Percentiles rank a stretch among this genome's conserved stretches.
Evolutionary conservation across 92 coral and sea anemone genomes (phyloP).

Genomic region (Diadumene lineata): DNA sequence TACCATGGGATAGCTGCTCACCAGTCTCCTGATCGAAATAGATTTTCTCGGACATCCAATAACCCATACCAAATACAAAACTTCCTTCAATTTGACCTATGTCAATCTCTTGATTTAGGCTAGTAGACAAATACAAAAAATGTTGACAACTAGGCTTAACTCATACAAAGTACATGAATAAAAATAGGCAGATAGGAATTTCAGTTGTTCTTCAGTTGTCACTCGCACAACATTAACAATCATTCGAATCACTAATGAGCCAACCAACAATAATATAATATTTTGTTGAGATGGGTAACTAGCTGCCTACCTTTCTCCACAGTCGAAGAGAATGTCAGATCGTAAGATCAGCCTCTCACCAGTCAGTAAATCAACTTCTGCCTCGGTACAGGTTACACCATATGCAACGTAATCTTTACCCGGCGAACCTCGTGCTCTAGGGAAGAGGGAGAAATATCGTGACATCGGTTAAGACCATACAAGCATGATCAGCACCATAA

Average conservation of each 20-base stretch:
- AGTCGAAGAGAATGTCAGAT: slow-evolving; percentile 58
- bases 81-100: slow-evolving; percentile 63
- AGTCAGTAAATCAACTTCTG: slow-evolving; percentile 61
- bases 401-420: slow-evolving; percentile 33
- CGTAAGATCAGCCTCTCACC: slow-evolving; percentile 55
- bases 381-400: slow-evolving; percentile 60
- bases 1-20: slow-evolving; percentile 51
- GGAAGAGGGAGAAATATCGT: too few relatives aligned
- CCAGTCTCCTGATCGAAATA: slow-evolving; percentile 53
- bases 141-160: too few relatives aligned
- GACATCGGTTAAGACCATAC: too few relatives aligned
- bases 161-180: neutral
- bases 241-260: too few relatives aligned
- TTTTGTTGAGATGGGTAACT: neutral
- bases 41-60: slow-evolving; percentile 62
- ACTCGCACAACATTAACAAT: neutral
- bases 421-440: slow-evolving; percentile 20
- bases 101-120: slow-evolving; percentile 60
- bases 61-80: slow-evolving; percentile 64
- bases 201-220: too few relatives aligned
- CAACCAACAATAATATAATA: neutral
- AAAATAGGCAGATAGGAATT: too few relatives aligned
- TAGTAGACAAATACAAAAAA: too few relatives aligned
- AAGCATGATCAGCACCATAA: too few relatives aligned
- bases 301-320: slow-evolving; percentile 66